These are phyloP conservation scores for Dendrophyllia cribrosa DNA, from an alignment of 64 coral and sea anemone species.

Conservation along the genomic window DNA sequence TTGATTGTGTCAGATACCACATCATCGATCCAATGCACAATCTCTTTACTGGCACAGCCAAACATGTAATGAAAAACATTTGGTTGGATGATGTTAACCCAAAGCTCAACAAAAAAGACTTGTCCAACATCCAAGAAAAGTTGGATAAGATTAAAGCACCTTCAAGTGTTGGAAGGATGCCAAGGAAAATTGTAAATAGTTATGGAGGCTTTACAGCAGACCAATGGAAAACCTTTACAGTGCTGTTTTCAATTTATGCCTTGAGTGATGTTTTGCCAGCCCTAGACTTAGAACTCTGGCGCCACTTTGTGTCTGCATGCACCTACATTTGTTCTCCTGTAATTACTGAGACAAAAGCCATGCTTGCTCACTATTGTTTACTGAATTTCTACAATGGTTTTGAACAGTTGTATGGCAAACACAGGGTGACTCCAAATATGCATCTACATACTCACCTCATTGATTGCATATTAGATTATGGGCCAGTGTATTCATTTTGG, in stretches of 20 bases:
- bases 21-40: slow-evolving; percentile 47
- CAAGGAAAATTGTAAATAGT: slow-evolving; percentile 56
- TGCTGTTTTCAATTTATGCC: slow-evolving; percentile 55
- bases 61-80: slow-evolving; percentile 73
- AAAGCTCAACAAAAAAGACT: slow-evolving; percentile 46
- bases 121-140: slow-evolving; percentile 62
- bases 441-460: slow-evolving; percentile 78
- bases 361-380: slow-evolving; percentile 46
- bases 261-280: slow-evolving; percentile 47
- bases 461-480: slow-evolving; percentile 13
- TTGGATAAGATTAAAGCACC: slow-evolving; percentile 62
- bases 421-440: slow-evolving; percentile 84
- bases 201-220: slow-evolving; percentile 65
- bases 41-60: slow-evolving; percentile 68
- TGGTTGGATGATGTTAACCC: slow-evolving; percentile 60
- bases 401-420: slow-evolving; percentile 71
- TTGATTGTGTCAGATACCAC: slow-evolving; percentile 66
- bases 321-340: slow-evolving; percentile 48
- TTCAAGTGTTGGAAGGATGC: slow-evolving; percentile 64
- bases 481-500: slow-evolving; percentile 32
- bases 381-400: slow-evolving; percentile 47
- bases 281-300: slow-evolving; percentile 21
- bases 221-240: slow-evolving; percentile 59
- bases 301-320: slow-evolving; percentile 13
- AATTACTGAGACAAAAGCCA: slow-evolving; percentile 54